Conservation (phyloP, 2,113 vertebrate species). For the Passer domesticus region DNA sequence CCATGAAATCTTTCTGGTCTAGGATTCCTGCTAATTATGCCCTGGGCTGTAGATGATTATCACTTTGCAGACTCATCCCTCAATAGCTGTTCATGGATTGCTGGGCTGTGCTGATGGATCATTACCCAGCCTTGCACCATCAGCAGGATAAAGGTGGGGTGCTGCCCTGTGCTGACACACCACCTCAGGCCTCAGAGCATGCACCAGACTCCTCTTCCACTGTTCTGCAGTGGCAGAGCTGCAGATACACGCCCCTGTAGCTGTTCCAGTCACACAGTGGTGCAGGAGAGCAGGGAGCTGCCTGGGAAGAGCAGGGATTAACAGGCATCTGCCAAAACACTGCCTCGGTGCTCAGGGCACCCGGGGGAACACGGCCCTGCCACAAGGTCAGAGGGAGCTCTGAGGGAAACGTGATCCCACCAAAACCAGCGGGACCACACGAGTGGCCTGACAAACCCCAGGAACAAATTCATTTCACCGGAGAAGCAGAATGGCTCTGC, state of each 20-base stretch:
- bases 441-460: neutral
- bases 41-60: neutral
- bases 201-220: neutral
- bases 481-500: neutral
- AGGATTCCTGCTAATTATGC: neutral
- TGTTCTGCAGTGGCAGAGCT: neutral
- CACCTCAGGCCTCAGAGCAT: neutral
- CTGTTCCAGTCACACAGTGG: neutral
- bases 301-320: neutral
- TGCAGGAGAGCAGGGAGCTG: neutral
- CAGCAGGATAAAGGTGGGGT: neutral
- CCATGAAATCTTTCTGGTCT: neutral
- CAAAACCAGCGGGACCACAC: neutral
- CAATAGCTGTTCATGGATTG: neutral
- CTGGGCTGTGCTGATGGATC: neutral
- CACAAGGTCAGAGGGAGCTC: neutral
- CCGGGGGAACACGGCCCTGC: neutral
- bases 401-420: neutral
- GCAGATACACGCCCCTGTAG: neutral
- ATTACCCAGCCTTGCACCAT: neutral
- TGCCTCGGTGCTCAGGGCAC: neutral
- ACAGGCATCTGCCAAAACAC: neutral
- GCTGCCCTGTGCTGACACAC: neutral
- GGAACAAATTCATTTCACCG: neutral
- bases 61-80: neutral